A percentile compares a stretch with the other conserved stretches of the same genome.
phyloP scores from a whole-genome alignment of 2,797 vertebrate species.

The Phyllotis vaccarum region DNA sequence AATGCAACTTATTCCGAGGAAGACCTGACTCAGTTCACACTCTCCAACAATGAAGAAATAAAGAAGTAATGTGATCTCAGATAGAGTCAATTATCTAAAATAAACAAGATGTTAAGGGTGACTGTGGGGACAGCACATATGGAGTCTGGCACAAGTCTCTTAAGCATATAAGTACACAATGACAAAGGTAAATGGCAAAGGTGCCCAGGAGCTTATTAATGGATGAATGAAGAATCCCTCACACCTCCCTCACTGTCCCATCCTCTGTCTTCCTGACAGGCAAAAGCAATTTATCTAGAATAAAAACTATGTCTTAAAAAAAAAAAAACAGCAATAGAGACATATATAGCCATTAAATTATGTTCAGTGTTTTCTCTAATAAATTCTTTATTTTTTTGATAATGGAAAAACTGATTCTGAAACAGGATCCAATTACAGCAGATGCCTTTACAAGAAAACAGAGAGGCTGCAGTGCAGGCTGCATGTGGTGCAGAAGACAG shows the following conservation, averaged over 20 bases:
- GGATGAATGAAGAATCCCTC: neutral
- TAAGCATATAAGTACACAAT: neutral
- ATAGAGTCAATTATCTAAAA: neutral
- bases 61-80: neutral
- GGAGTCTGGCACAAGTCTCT: neutral
- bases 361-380: constrained; percentile 49
- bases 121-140: neutral
- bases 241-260: neutral
- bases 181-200: neutral
- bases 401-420: constrained; percentile 30
- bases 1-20: neutral
- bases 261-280: neutral
- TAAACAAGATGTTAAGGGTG: neutral
- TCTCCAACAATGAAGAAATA: neutral
- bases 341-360: neutral
- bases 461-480: constrained; percentile 12
- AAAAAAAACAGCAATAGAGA: neutral
- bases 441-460: constrained; percentile 57
- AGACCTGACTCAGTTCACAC: neutral
- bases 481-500: constrained; percentile 33
- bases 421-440: constrained; percentile 11
- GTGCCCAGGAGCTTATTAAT: neutral
- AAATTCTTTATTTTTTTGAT: constrained; percentile 60
- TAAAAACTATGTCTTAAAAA: constrained; percentile 10
- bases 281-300: constrained; percentile 10